phyloP scores from a whole-genome alignment of 2,888 invertebrate genomes.

The Alloscopus bannaensis region DNA sequence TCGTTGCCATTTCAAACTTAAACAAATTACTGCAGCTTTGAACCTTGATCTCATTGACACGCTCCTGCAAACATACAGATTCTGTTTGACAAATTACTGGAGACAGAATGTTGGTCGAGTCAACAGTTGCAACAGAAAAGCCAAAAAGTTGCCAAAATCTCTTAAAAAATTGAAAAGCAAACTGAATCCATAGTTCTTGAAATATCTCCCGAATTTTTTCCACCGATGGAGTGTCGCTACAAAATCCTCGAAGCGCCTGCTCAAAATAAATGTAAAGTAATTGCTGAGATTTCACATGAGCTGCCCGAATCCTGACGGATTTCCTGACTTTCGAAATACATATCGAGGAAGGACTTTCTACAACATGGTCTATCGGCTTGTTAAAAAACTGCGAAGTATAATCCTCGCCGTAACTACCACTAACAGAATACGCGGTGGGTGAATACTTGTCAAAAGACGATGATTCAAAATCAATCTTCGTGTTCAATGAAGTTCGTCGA shows the following conservation, averaged over 20 bases:
- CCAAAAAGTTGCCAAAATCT: constrained; percentile 1
- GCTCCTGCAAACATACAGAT: not conserved
- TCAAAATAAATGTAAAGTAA: constrained; percentile 11
- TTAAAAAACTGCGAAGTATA: too few species aligned
- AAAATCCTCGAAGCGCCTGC: constrained; percentile 7
- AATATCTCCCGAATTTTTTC: constrained; percentile 3
- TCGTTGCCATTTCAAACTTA: not conserved
- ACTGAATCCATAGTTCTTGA: constrained; percentile 3
- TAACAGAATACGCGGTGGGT: too few species aligned
- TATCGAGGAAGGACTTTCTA: too few species aligned
- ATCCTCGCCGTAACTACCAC: too few species aligned
- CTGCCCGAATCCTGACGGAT: not conserved
- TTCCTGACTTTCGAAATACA: too few species aligned
- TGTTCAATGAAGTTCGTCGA: too few species aligned
- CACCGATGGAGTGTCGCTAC: not conserved
- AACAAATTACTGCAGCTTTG: not conserved
- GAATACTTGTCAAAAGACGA: too few species aligned
- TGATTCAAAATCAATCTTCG: too few species aligned
- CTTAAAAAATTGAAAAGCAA: constrained; percentile 1
- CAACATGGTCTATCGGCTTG: too few species aligned
- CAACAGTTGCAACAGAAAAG: not conserved
- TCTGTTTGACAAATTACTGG: not conserved
- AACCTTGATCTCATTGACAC: not conserved
- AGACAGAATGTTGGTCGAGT: not conserved
- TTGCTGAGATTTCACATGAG: not conserved